These are phyloP conservation scores for Apodemia mormo DNA, from an alignment of 2,888 invertebrate genomes.

Conservation along the genomic window DNA sequence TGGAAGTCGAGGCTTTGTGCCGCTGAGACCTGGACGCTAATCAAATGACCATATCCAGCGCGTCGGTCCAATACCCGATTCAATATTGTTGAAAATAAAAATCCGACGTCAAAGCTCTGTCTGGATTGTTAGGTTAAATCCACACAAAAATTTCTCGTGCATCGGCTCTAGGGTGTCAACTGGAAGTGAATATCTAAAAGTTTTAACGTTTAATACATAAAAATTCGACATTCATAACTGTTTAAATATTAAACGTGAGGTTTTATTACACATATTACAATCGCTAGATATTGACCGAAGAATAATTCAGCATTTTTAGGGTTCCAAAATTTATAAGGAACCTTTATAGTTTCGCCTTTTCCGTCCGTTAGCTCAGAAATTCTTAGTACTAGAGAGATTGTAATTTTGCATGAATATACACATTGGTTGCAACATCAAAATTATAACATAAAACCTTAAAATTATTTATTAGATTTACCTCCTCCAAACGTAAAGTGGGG, in stretches of 20 bases:
- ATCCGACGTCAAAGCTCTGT: constrained; percentile 25
- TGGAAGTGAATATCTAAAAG: neutral
- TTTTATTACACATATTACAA: no score
- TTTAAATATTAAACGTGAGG: neutral
- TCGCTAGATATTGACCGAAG: no score
- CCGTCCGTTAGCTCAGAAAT: no score
- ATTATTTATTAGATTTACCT: no score
- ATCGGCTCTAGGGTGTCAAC: neutral
- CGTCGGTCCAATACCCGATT: constrained; percentile 39
- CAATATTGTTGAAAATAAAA: constrained; percentile 36
- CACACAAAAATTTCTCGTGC: constrained; percentile 7
- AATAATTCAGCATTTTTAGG: no score
- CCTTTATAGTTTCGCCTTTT: no score
- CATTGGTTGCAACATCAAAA: no score
- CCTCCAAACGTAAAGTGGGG: no score
- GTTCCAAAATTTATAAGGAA: no score
- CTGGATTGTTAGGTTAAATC: constrained; percentile 25
- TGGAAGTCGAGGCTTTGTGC: constrained; percentile 10
- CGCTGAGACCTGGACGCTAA: constrained; percentile 19
- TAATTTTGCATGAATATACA: no score
- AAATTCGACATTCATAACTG: neutral
- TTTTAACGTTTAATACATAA: neutral
- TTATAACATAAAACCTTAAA: no score
- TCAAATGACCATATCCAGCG: constrained; percentile 32
- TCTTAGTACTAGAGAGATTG: no score